phyloP scores from a whole-genome alignment of 2,888 invertebrate species.

The Tetragonula carbonaria region DNA sequence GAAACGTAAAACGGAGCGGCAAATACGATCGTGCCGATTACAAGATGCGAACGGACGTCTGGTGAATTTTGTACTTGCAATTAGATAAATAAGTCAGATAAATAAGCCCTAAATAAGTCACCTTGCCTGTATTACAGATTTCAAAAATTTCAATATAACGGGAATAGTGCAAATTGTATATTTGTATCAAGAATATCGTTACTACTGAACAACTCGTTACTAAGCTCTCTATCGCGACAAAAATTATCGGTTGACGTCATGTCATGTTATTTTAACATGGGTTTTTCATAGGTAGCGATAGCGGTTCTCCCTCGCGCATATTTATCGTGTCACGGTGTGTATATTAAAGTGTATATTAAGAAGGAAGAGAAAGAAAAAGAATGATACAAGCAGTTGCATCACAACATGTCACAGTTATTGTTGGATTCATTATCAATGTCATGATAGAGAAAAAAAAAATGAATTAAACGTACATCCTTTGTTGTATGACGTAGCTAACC shows the following conservation, averaged over 20 bases:
- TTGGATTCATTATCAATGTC: neutral
- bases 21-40: neutral
- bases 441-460: neutral
- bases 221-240: neutral
- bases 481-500: neutral
- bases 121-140: too few species aligned
- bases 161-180: neutral
- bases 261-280: neutral
- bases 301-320: neutral
- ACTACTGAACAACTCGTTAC: neutral
- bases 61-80: neutral
- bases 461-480: neutral
- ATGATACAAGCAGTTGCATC: neutral
- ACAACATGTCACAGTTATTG: neutral
- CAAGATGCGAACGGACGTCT: neutral
- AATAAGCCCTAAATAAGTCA: too few species aligned
- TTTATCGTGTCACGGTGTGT: neutral
- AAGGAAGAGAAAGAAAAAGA: neutral
- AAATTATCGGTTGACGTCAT: neutral
- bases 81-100: too few species aligned
- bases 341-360: neutral
- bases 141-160: neutral
- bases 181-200: too few species aligned
- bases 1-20: neutral
- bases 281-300: neutral